Evolutionary conservation across 1,140 invertebrate species (phyloP).

Genomic region (Coelopa frigida): DNA sequence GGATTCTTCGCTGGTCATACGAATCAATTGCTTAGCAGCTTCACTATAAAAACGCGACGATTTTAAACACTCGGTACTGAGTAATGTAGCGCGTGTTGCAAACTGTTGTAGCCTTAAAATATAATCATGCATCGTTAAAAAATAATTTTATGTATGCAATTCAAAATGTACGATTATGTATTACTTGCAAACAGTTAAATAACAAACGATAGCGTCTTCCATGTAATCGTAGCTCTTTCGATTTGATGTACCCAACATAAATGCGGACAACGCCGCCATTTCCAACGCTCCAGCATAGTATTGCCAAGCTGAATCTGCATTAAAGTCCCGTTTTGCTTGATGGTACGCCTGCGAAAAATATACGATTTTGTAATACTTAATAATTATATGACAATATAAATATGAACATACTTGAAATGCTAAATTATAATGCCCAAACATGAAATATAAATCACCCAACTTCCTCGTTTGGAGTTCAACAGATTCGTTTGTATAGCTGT

Average conservation of each 20-base stretch:
- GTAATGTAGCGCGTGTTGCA: conserved; percentile 80
- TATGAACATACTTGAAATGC: conserved; percentile 62
- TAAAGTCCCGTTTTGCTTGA: conserved; percentile 92
- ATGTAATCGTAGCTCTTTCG: conserved; percentile 81
- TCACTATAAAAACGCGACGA: conserved; percentile 70
- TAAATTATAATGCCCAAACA: conserved; percentile 89
- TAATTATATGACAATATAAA: not conserved
- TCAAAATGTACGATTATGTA: conserved; percentile 17
- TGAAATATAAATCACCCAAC: conserved; percentile 90
- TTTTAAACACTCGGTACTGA: conserved; percentile 81
- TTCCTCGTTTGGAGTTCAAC: conserved; percentile 88
- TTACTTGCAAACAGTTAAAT: conserved; percentile 80
- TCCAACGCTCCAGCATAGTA: conserved; percentile 93
- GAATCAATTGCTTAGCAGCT: conserved; percentile 86
- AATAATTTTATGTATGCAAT: not conserved
- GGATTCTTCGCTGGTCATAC: conserved; percentile 92
- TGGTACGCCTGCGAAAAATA: conserved; percentile 65
- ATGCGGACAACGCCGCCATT: conserved; percentile 89
- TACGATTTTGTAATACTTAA: not conserved
- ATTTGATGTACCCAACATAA: conserved; percentile 74
- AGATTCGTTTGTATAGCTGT: conserved; percentile 78
- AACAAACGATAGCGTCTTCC: conserved; percentile 86
- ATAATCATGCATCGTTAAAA: not conserved
- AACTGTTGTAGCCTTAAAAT: conserved; percentile 71
- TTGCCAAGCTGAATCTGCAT: conserved; percentile 92